Evolutionary conservation across 2,113 vertebrate genomes (phyloP).

Genomic region (Thunnus maccoyii): DNA sequence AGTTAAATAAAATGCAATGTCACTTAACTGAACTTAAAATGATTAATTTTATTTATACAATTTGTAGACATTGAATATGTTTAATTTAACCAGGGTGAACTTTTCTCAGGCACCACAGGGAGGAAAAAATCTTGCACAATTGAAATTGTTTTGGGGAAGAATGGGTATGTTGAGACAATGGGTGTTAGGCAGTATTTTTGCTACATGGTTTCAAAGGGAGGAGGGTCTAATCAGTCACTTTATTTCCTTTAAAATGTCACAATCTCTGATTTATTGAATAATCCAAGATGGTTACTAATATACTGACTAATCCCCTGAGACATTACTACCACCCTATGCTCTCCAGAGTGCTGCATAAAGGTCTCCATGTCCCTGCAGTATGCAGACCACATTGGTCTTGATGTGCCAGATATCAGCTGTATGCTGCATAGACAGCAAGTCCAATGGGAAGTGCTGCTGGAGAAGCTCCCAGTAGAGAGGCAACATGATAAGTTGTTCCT

Average conservation of each 20-base stretch:
- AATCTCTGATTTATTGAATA: conserved; percentile 56
- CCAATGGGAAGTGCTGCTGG: neutral
- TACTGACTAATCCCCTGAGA: conserved; percentile 1
- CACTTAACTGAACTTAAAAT: accelerated
- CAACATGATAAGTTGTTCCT: neutral
- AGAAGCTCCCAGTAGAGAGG: neutral
- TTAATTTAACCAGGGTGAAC: conserved; percentile 27
- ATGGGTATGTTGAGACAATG: conserved; percentile 73
- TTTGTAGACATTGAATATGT: neutral
- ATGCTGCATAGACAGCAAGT: neutral
- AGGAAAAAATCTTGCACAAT: conserved; percentile 63
- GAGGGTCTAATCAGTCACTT: conserved; percentile 54
- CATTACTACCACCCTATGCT: neutral
- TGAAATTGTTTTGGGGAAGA: conserved; percentile 78
- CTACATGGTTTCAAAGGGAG: conserved; percentile 65
- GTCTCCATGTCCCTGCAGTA: neutral
- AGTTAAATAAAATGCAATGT: neutral
- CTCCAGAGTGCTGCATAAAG: neutral
- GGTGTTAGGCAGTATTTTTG: conserved; percentile 68
- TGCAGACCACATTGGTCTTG: neutral
- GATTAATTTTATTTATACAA: neutral
- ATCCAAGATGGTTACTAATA: conserved; percentile 19
- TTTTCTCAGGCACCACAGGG: conserved; percentile 39
- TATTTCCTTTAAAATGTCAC: conserved; percentile 70
- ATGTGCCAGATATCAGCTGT: neutral